A percentile compares a stretch with the other conserved stretches of the same genome.
Evolutionary conservation across 2,888 invertebrate species (phyloP).

Genomic region (Polydrusus pterygomalis): DNA sequence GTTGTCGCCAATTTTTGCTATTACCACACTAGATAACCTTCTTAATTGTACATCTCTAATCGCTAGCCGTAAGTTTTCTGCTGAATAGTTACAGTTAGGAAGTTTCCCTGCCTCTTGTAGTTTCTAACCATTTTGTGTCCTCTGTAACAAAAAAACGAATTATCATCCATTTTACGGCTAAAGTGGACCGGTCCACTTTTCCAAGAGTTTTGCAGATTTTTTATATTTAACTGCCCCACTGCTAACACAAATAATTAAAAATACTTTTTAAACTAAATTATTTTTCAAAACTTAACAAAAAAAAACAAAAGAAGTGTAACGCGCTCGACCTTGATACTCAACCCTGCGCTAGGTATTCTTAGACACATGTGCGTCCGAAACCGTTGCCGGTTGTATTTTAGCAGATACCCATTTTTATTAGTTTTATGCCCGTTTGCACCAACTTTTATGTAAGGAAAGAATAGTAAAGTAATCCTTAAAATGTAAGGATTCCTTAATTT

Average conservation of each 20-base stretch:
- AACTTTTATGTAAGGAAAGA: no score
- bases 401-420: neutral
- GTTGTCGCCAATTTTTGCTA: no score
- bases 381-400: neutral
- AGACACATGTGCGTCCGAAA: neutral
- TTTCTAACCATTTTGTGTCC: neutral
- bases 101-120: neutral
- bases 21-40: neutral
- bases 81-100: neutral
- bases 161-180: neutral
- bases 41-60: neutral
- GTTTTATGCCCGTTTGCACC: no score
- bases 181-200: neutral
- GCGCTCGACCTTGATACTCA: neutral
- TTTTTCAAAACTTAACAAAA: no score
- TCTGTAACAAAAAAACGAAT: neutral
- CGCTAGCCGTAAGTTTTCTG: constrained; percentile 1
- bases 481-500: no score
- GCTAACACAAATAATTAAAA: no score
- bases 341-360: neutral
- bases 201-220: neutral
- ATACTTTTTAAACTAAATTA: no score
- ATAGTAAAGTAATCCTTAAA: no score
- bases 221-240: no score
- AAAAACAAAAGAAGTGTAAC: neutral